A percentile compares a stretch with the other conserved stretches of the same genome.
Evolutionary conservation across 2,113 vertebrate species (phyloP).

Genomic region (Gavia stellata): DNA sequence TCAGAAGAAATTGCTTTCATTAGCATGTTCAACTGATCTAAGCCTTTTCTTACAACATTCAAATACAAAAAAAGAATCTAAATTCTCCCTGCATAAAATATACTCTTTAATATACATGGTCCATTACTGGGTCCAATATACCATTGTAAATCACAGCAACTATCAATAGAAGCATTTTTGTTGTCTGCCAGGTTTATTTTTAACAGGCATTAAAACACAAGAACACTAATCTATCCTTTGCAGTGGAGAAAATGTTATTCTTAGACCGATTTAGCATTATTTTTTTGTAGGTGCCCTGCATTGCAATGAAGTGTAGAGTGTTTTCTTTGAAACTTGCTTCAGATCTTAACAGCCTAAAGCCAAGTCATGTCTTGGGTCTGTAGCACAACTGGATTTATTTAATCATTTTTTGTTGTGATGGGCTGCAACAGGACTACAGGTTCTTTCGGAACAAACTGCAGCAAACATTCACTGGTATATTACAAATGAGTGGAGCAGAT

Average conservation of each 20-base stretch:
- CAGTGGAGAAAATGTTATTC: background rate
- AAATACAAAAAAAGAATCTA: background rate
- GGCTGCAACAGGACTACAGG: background rate
- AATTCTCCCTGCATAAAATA: background rate
- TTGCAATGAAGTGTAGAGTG: background rate
- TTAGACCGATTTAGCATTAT: background rate
- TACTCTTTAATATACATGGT: background rate
- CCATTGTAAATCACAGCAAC: background rate
- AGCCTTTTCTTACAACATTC: background rate
- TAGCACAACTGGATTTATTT: conserved; percentile 18
- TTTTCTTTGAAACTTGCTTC: conserved; percentile 5
- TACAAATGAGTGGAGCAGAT: background rate
- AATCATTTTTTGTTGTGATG: background rate
- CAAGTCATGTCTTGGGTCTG: background rate
- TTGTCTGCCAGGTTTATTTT: conserved; percentile 9
- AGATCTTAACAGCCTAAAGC: conserved; percentile 2
- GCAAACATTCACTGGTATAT: background rate
- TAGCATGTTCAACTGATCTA: conserved; percentile 2
- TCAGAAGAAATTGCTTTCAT: conserved; percentile 21
- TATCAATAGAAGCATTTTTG: background rate
- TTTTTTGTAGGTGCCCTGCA: background rate
- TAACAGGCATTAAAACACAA: conserved; percentile 3
- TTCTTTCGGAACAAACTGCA: background rate
- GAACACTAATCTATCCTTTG: background rate
- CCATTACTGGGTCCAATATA: background rate